Base-by-base conservation (phyloP, 2,888 invertebrate genomes). In the Periphyllus acericola region DNA sequence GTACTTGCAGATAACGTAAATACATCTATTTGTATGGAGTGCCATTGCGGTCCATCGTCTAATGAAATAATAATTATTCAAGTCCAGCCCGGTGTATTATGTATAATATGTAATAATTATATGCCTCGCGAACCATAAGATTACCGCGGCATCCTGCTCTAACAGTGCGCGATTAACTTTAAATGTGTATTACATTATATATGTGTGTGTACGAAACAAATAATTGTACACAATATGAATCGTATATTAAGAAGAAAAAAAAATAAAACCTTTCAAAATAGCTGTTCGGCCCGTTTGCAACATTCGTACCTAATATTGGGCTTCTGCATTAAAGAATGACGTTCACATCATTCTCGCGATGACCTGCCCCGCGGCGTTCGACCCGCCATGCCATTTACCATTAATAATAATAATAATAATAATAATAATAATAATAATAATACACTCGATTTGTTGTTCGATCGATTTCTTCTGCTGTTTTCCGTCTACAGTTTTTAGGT, bases 331-430 rank as follows among this genome's bases (percentile, higher is more conserved):
- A 66, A 81, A 36, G 71, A 87, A 75, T 75, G 87, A 87, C 87
- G 87, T 87, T 81, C 87, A 66, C 87, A 75, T 87, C 80, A 74
- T 81, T 87, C 60, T 5, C 60, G 17, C 60, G 17, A 81, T 81
- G 87, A 87, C 87, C 87, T 87, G 87, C 72, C 87, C 66, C 21
- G 60, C 74, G 71, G 87, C 87, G 9, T 17, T 32, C 80, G 87
- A 87, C 87, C 87, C 25, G 87, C 72, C 60, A 87, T 87, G 86
- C 72, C 60, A 80, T 87, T 87, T 74, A 81, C 74, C 87, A 87
- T 87, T 74, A 87, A 87, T 87, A 87, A 86, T 86, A 55, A 71
- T 80, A 86, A 52, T 60, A 76, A 21, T 72, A 25, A 71, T 80
- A 86, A 52, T 60, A 76, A 21, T 74, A 87, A 87, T 87, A 87